Base-by-base conservation (phyloP, 1,140 invertebrate genomes). In the Limonius californicus region DNA sequence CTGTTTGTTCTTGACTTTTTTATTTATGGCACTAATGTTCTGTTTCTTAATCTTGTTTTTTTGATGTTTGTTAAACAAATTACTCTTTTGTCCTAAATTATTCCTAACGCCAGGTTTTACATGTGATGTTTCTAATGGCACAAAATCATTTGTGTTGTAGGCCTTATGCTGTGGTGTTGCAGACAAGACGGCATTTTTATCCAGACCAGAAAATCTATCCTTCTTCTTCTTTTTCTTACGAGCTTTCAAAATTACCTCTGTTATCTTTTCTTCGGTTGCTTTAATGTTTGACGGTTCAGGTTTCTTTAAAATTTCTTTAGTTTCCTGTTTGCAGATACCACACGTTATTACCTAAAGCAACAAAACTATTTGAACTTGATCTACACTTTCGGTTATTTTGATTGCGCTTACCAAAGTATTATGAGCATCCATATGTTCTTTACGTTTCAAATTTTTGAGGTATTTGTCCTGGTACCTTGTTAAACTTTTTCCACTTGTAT, bases 311-410 rank as follows among this genome's bases (percentile, higher is more conserved):
- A 4, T 27, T 9, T 27, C 23, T 4, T 3, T 27, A 27, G 9
- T 9, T 53, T 60, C 23, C 43, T 71, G 63, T 39, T 68, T 59
- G 61, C 70, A 72, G 47, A 67, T 57, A 21, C 42, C 58, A 62
- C 69, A 71, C 16, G 14, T 65, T 23, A 56, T 20, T 7, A 65
- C 57, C 70, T 73, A 58, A 16, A 68, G 66, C 19, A 27, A 11
- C 23, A 43, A 16, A n/a, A 8, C 30, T 23, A 59, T 55, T 9
- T n/a, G 59, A n/a, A n/a, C n/a, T n/a, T n/a, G n/a, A n/a, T 27
- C 16, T 11, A 27, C 8, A 20, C 6, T 21, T 15, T 8, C 8
- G 23, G n/a, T n/a, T n/a, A 7, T 20, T 12, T 15, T 55, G 9
- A 11, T 20, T 15, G 2, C 12, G 11, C 20, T 4, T 20, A 56